Evolutionary conservation across 2,113 vertebrate species (phyloP).

Genomic region (Callithrix jacchus): DNA sequence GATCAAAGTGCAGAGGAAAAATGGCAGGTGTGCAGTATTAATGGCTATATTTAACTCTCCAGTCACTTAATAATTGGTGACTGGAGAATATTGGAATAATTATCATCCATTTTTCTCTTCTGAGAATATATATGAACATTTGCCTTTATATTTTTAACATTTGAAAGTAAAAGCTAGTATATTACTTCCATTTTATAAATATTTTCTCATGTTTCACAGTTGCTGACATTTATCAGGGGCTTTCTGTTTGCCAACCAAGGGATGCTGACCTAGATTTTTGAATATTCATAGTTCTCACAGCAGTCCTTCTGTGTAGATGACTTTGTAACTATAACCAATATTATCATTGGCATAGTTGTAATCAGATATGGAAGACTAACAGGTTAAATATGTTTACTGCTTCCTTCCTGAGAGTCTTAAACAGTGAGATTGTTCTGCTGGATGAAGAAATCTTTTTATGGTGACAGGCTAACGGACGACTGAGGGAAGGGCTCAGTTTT

Average conservation of each 20-base stretch:
- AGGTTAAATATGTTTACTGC: background rate
- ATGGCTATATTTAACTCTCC: slow-evolving; percentile 80
- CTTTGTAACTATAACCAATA: background rate
- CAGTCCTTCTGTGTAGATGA: background rate
- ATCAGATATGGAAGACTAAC: background rate
- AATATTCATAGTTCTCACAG: background rate
- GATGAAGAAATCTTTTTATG: background rate
- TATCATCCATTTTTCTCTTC: background rate
- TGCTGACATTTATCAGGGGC: background rate
- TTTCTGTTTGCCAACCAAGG: background rate
- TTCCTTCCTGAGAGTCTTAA: background rate
- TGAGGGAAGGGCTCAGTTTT: background rate
- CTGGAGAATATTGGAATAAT: too few relatives aligned
- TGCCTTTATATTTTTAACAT: background rate
- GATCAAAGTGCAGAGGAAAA: slow-evolving; percentile 78
- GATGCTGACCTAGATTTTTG: background rate
- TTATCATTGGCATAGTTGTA: background rate
- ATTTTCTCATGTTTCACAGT: background rate
- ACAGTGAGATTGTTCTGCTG: background rate
- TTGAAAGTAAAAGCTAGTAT: background rate
- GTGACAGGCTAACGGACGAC: background rate
- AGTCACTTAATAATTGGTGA: slow-evolving; percentile 79
- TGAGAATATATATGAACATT: background rate
- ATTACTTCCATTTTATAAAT: background rate
- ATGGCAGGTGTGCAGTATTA: slow-evolving; percentile 77